These are phyloP conservation scores for Brachirus orientalis DNA, from an alignment of 2,113 vertebrate genomes.

Conservation along the genomic window DNA sequence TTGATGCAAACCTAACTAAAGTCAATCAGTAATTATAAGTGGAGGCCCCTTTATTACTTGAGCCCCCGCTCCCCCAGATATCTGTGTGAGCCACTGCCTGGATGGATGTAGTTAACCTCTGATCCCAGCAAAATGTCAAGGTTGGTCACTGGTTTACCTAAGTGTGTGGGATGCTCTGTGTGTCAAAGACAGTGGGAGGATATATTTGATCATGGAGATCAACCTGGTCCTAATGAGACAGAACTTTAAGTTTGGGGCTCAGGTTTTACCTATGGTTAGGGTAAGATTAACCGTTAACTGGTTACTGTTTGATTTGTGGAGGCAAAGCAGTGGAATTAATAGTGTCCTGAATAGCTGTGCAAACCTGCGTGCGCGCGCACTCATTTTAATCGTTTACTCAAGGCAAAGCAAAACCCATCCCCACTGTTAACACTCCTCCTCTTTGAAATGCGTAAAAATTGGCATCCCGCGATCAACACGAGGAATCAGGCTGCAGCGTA, in stretches of 20 bases:
- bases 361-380: constrained; percentile 13
- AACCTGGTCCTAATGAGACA: no score
- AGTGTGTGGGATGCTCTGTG: constrained; percentile 57
- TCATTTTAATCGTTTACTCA: constrained; percentile 13
- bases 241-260: no score
- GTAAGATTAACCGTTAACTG: no score
- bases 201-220: no score
- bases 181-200: constrained; percentile 22
- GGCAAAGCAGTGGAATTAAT: no score
- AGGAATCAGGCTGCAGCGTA: constrained; percentile 23
- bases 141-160: constrained; percentile 66
- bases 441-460: constrained; percentile 22
- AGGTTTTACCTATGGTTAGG: no score
- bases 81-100: no score
- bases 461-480: constrained; percentile 36
- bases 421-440: neutral
- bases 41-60: no score
- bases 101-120: constrained; percentile 56
- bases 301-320: no score
- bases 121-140: constrained; percentile 63
- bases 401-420: neutral
- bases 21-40: no score
- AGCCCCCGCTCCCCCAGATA: no score
- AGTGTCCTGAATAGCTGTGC: constrained; percentile 32
- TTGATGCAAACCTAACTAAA: no score